Evolutionary conservation across 2,797 vertebrate species (phyloP).

Genomic region (Coranthus polyacanthus): DNA sequence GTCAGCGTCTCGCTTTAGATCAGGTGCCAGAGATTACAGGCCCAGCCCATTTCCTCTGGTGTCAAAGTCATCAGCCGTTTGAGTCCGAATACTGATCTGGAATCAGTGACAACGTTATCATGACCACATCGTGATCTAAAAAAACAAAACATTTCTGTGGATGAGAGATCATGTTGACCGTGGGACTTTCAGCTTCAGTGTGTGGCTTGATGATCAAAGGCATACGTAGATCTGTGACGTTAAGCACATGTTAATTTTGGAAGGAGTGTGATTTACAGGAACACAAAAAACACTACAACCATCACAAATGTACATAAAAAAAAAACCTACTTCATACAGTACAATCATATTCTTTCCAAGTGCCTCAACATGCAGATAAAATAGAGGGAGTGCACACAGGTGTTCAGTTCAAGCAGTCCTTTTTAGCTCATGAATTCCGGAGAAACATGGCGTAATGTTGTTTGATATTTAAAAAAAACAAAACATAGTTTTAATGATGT

Average conservation of each 20-base stretch:
- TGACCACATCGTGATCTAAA: conserved; percentile 16
- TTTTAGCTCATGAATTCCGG: conserved; percentile 42
- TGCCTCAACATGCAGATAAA: conserved; percentile 80
- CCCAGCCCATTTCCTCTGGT: conserved; percentile 40
- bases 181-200: conserved; percentile 33
- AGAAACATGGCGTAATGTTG: conserved; percentile 22
- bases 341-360: conserved; percentile 85
- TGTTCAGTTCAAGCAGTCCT: conserved; percentile 43
- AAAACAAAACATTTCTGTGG: conserved; percentile 12
- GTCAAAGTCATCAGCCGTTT: conserved; percentile 25
- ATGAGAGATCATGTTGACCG: conserved; percentile 34
- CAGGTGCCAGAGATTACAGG: conserved; percentile 61
- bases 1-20: conserved; percentile 61
- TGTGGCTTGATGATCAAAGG: conserved; percentile 29
- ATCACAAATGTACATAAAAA: conserved; percentile 65
- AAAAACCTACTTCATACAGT: conserved; percentile 52
- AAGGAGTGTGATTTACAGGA: conserved; percentile 66
- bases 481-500: conserved; percentile 44
- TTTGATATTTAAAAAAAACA: conserved; percentile 36
- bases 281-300: conserved; percentile 18
- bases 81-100: conserved; percentile 61
- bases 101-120: conserved; percentile 52
- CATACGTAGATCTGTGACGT: conserved; percentile 48
- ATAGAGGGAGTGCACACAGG: conserved; percentile 37
- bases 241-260: conserved; percentile 53